phyloP scores from a whole-genome alignment of 2,888 invertebrate genomes.

The Cerastoderma edule region DNA sequence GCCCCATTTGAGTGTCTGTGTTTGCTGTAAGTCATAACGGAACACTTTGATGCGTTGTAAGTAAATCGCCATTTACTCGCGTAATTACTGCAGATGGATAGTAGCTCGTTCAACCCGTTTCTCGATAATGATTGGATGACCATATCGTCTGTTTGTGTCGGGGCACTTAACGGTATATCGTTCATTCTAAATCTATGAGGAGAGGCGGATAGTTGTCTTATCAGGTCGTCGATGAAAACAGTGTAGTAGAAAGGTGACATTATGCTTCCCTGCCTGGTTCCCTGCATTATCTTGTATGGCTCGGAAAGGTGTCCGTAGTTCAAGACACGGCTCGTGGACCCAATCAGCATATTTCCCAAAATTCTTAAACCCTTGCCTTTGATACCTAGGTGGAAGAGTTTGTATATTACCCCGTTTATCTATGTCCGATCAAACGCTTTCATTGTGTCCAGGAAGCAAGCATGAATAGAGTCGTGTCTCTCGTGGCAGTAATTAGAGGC shows the following conservation, averaged over 20 bases:
- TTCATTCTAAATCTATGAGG: constrained; percentile 11
- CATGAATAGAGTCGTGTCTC: neutral
- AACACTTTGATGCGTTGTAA: too few species aligned
- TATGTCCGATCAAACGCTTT: constrained; percentile 25
- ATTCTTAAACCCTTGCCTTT: neutral
- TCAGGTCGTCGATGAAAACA: constrained; percentile 23
- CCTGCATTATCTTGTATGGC: neutral
- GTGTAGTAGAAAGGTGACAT: constrained; percentile 23
- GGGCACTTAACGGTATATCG: constrained; percentile 6
- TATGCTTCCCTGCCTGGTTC: constrained; percentile 29
- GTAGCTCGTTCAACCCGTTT: constrained; percentile 13
- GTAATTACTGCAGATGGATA: constrained; percentile 3
- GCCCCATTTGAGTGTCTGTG: too few species aligned
- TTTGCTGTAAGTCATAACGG: too few species aligned
- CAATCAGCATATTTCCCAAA: neutral
- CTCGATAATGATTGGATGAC: constrained; percentile 13
- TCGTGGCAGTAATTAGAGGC: constrained; percentile 16
- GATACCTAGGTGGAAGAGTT: constrained; percentile 12
- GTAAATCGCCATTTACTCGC: constrained; percentile 12
- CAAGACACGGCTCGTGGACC: neutral
- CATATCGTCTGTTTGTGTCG: constrained; percentile 34
- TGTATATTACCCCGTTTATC: constrained; percentile 29
- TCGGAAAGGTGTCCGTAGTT: neutral
- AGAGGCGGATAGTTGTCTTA: constrained; percentile 5
- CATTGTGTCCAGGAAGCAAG: constrained; percentile 20